These are phyloP conservation scores for Apamea anceps DNA, from an alignment of 2,888 invertebrate species.

Conservation along the genomic window DNA sequence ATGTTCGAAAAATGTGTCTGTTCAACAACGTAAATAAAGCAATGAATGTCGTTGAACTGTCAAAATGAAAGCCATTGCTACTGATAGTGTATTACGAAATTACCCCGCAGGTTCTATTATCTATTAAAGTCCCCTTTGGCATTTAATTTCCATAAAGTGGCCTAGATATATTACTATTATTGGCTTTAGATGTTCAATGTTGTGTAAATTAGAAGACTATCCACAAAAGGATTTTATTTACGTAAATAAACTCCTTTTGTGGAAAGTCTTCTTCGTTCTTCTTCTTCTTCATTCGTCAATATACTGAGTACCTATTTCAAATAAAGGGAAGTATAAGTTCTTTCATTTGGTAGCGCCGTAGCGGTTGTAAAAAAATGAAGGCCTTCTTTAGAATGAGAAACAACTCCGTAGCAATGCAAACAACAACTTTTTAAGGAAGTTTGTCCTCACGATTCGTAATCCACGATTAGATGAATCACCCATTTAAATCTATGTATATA, in stretches of 20 bases:
- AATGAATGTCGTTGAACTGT: too few relatives aligned
- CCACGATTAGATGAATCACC: constrained; percentile 34
- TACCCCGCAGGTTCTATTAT: not conserved
- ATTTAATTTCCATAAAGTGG: not conserved
- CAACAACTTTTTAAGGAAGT: constrained; percentile 53
- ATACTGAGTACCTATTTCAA: not conserved
- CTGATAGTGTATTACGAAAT: too few relatives aligned
- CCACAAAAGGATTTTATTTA: not conserved
- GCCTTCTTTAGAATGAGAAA: constrained; percentile 18
- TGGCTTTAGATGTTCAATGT: not conserved
- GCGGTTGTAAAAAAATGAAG: constrained; percentile 18
- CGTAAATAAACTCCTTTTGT: not conserved
- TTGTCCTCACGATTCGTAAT: constrained; percentile 18
- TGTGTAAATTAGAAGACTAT: not conserved
- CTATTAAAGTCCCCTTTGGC: not conserved
- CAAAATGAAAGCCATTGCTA: too few relatives aligned
- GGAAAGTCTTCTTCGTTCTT: too few relatives aligned
- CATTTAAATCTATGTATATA: not conserved
- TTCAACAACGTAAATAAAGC: too few relatives aligned
- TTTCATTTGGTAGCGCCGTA: not conserved
- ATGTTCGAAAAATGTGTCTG: too few relatives aligned
- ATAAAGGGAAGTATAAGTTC: not conserved
- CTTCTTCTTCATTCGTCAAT: too few relatives aligned
- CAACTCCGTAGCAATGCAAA: constrained; percentile 12
- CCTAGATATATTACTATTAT: not conserved